These are phyloP conservation scores for Anoura caudifer DNA, from an alignment of 2,113 vertebrate species.

Conservation along the genomic window DNA sequence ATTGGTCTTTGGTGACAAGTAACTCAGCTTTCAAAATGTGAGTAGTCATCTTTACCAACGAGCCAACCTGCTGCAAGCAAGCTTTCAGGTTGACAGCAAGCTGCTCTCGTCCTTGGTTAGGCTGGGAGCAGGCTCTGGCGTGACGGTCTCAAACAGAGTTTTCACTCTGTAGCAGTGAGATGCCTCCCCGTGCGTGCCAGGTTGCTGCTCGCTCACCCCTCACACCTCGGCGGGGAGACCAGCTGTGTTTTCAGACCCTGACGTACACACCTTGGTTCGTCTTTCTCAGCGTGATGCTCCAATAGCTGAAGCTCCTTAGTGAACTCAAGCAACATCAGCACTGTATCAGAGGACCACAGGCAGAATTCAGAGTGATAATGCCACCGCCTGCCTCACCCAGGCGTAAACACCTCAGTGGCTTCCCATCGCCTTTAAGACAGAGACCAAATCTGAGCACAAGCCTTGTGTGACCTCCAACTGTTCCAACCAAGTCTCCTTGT, in stretches of 20 bases:
- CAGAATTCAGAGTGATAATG: neutral
- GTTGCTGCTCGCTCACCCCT: neutral
- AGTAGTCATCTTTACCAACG: neutral
- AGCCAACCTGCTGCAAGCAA: neutral
- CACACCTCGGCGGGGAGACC: accelerated
- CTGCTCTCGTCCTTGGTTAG: neutral
- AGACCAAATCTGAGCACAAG: neutral
- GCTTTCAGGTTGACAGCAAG: neutral
- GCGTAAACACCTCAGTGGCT: neutral
- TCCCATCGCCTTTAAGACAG: neutral
- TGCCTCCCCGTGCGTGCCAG: accelerated
- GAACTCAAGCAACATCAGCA: neutral
- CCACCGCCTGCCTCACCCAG: no score
- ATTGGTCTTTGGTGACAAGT: neutral
- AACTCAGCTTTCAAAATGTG: neutral
- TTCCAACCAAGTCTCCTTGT: neutral
- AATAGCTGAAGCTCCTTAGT: neutral
- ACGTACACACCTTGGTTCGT: accelerated
- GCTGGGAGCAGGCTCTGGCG: neutral
- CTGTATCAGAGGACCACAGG: neutral
- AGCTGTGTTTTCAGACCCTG: neutral
- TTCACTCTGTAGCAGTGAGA: neutral
- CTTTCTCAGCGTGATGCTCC: neutral
- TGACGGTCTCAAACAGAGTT: neutral
- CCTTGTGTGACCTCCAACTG: neutral